Evolutionary conservation across 2,113 vertebrate genomes (phyloP), one percentile per base, ranked within the genome.

Genomic region (Crotophaga sulcirostris): DNA sequence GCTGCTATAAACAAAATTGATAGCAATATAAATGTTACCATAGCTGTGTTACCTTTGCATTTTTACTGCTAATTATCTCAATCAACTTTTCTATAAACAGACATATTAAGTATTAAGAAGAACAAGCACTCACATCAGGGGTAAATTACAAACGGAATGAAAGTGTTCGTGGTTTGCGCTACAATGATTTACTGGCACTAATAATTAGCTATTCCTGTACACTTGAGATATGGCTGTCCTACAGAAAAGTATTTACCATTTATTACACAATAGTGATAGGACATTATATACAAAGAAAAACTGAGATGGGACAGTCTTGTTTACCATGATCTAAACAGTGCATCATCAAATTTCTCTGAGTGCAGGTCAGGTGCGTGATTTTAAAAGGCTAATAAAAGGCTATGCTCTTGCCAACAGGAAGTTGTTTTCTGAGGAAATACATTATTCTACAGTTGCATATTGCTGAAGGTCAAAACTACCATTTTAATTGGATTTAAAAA

Each of bases 1-100:
- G 89, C 84, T 92, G 93, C 94, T 90, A 96, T 97, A 96, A 97
- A 97, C 96, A 96, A 95, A 93, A 89, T 6, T 90, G 85, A 95
- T 92, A 79, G 96, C 95, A 94, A 93, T 89, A 91, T 93, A 87
- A 95, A 91, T 68, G 96, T 93, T 88, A 93, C 90, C 40, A 86
- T 74, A 90, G 90, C 56, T 2, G 6, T 55, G 73, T 91, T 93
- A 94, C 91, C 82, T 94, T 80, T 78, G 67, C 74, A 75, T 87
- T 95, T 94, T 92, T 84, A 80, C 64, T 81, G 70, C 95, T 97
- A 95, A 97, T 97, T 95, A 97, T 87, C 89, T 94, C 94, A 94
- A 87, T 96, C 95, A 96, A 89, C 77, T 95, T 88, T 82, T 85
- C 90, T 90, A 94, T 93, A 97, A 88, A 96, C 95, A 96, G 96